Percentiles rank a stretch among this genome's conserved stretches.
Conservation (phyloP, 1,140 invertebrate genomes). For the Drosophila ohnishii region DNA sequence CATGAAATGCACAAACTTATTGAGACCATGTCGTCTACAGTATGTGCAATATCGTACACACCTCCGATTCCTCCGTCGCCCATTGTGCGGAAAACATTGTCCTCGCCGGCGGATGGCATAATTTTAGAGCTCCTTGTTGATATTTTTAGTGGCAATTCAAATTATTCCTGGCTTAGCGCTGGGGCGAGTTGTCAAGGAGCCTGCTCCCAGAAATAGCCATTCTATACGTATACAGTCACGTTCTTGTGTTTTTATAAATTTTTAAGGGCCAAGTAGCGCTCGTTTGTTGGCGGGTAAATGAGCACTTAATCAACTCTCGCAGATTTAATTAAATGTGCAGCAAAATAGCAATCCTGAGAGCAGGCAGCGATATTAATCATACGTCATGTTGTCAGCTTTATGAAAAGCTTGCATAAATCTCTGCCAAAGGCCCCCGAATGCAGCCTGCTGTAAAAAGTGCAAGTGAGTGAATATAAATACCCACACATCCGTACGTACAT, state of each 20-base stretch:
- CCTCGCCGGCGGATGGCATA: constrained; percentile 41
- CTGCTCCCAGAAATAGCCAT: constrained; percentile 51
- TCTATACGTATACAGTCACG: neutral
- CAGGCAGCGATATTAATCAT: constrained; percentile 67
- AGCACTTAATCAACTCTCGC: constrained; percentile 52
- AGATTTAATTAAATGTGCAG: constrained; percentile 69
- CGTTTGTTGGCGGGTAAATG: constrained; percentile 35
- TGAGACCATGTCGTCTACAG: constrained; percentile 56
- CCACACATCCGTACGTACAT: neutral
- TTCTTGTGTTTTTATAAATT: constrained; percentile 7
- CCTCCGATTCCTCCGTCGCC: neutral
- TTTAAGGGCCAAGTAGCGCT: constrained; percentile 5
- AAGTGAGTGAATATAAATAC: constrained; percentile 14
- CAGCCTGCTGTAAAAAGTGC: constrained; percentile 52
- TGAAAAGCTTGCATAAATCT: constrained; percentile 75
- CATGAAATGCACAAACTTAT: constrained; percentile 73
- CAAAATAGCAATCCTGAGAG: constrained; percentile 17
- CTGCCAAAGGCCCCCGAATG: constrained; percentile 56
- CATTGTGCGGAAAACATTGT: neutral
- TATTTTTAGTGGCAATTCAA: constrained; percentile 74
- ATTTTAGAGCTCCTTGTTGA: constrained; percentile 51
- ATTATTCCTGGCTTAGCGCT: constrained; percentile 21
- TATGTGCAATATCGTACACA: constrained; percentile 53
- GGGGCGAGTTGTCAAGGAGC: constrained; percentile 27
- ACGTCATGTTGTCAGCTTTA: constrained; percentile 75